Conservation (phyloP, 2,113 vertebrate genomes). For the Halcyon senegalensis region DNA sequence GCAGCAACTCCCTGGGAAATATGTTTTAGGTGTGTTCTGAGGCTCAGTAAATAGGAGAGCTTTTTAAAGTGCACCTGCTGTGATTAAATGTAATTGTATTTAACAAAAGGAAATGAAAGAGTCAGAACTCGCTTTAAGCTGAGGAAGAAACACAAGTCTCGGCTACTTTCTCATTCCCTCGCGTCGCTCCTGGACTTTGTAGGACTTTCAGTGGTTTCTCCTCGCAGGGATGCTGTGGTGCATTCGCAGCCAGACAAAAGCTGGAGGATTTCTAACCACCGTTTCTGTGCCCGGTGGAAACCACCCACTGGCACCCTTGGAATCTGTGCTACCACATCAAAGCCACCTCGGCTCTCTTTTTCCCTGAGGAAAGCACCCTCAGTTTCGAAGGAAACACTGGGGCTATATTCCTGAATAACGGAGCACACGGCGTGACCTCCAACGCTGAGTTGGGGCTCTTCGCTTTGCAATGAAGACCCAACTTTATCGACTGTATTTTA, state of each 20-base stretch:
- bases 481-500: not conserved
- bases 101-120: not conserved
- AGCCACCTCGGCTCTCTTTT: not conserved
- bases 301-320: rapidly evolving
- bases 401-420: not conserved
- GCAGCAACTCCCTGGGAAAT: not conserved
- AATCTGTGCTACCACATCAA: not conserved
- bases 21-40: not conserved
- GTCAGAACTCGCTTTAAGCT: not conserved
- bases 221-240: not conserved
- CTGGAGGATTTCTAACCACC: not conserved
- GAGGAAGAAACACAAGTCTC: not conserved
- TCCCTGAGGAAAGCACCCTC: not conserved
- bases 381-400: not conserved
- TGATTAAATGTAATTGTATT: not conserved
- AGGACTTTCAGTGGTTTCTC: not conserved
- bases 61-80: slow-evolving; percentile 55
- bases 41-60: not conserved
- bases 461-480: not conserved
- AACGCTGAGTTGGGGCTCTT: rapidly evolving
- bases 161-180: not conserved
- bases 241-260: not conserved
- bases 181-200: not conserved
- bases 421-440: not conserved
- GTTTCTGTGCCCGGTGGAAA: not conserved